Base-by-base conservation (phyloP, 2,797 vertebrate genomes). In the Pipistrellus pygmaeus region DNA sequence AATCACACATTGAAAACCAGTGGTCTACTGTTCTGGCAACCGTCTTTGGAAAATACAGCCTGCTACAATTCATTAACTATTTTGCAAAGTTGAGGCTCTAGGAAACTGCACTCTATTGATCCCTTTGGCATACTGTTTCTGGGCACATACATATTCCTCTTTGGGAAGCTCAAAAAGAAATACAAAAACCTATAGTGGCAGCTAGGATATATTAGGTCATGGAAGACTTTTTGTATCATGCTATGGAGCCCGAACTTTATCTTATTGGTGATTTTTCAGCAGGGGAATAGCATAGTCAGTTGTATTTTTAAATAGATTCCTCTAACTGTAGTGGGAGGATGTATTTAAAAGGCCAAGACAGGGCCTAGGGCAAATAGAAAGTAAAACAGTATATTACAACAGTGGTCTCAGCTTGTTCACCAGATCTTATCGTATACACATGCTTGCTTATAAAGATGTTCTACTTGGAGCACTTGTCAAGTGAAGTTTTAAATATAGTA, bases 361-460 rank as follows among this genome's bases (percentile, higher is more conserved):
- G 14, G 60, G 46, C 44, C 77, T 90, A 85, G 18, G 32, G 57
- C 69, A 95, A 95, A 30, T 92, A 94, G 88, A 91, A 95, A 92
- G 64, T 46, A 93, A 94, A 85, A 48, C 94, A 88, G 12, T 71
- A 5, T 85, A 55, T 92, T 93, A 94, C n/a, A 66, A 13, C 73
- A 85, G 35, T 80, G 89, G 84, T 85, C 85, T 92, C 53, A 97
- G 66, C 44, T 93, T 92, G 68, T 55, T 96, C 57, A 92, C 62
- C 46, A 78, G 93, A 44, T 86, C 86, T 94, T 85, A 96, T 96
- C 66, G 93, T 68, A 69, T 93, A 64, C 27, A 60, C 60, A 13
- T 44, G 69, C 64, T 72, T 92, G 66, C 68, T 97, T 95, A 93
- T 93, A 95, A 96, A 95, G 25, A 68, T 94, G 88, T 75, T 44